Evolutionary conservation across 2,113 vertebrate genomes (phyloP).

Genomic region (Atlantisia rogersi): DNA sequence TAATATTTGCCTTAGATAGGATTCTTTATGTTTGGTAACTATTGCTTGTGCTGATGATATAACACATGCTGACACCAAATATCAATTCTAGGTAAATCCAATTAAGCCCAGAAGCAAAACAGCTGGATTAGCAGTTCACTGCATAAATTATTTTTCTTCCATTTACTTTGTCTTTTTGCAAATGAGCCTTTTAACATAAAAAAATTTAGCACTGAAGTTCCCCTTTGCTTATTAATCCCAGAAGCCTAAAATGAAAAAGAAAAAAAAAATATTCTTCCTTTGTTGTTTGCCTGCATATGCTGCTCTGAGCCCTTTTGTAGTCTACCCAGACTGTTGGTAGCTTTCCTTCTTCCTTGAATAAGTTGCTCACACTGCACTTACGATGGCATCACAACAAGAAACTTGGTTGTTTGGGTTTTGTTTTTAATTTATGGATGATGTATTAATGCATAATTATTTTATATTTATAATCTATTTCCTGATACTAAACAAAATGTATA

Average conservation of each 20-base stretch:
- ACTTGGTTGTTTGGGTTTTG: not conserved
- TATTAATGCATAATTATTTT: not conserved
- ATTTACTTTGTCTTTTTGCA: conserved; percentile 74
- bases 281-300: not conserved
- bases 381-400: not conserved
- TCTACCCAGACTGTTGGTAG: not conserved
- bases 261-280: conserved; percentile 24
- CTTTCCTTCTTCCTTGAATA: not conserved
- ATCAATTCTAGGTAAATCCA: conserved; percentile 76
- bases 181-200: conserved; percentile 73
- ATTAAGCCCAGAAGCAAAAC: conserved; percentile 76
- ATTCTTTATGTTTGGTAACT: conserved; percentile 48
- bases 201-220: conserved; percentile 42
- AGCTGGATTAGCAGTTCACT: conserved; percentile 73
- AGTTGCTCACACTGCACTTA: not conserved
- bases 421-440: not conserved
- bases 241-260: conserved; percentile 44
- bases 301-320: not conserved
- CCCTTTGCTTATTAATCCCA: conserved; percentile 61
- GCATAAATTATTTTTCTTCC: conserved; percentile 75
- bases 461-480: not conserved
- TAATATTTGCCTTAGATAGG: conserved; percentile 31
- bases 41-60: conserved; percentile 54
- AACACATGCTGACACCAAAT: conserved; percentile 72
- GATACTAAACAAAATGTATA: not conserved